Evolutionary conservation across 2,888 invertebrate species (phyloP).

Genomic region (Mactromeris polynyma): DNA sequence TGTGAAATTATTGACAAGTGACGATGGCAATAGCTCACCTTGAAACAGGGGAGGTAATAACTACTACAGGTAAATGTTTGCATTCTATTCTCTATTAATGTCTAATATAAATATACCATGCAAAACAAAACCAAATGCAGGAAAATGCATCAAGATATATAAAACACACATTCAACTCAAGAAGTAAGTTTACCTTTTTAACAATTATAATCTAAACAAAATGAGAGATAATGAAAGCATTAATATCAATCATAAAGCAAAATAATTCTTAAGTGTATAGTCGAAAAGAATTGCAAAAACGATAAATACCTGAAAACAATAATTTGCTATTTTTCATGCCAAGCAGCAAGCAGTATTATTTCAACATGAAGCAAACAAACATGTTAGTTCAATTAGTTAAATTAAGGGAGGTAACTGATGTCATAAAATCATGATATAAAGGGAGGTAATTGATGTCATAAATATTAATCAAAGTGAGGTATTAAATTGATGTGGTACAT

Average conservation of each 20-base stretch:
- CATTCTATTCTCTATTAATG: neutral
- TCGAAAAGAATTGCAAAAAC: no score
- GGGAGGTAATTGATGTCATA: no score
- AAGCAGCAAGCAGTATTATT: no score
- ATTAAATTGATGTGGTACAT: no score
- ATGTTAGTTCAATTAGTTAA: neutral
- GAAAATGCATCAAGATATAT: neutral
- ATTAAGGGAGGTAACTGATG: neutral
- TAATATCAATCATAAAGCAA: neutral
- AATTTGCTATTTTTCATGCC: no score
- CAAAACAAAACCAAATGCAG: neutral
- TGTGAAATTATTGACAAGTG: no score
- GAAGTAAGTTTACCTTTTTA: neutral
- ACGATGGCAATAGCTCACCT: no score
- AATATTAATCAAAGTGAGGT: no score
- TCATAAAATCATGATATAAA: no score
- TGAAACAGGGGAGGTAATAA: no score
- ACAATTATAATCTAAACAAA: neutral
- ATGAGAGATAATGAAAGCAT: neutral
- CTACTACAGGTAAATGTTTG: no score
- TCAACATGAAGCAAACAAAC: neutral
- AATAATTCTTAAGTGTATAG: neutral
- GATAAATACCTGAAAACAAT: no score
- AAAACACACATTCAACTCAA: neutral
- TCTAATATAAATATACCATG: neutral